Evolutionary conservation across 2,797 vertebrate genomes (phyloP).

Genomic region (Jordanella pulchra): DNA sequence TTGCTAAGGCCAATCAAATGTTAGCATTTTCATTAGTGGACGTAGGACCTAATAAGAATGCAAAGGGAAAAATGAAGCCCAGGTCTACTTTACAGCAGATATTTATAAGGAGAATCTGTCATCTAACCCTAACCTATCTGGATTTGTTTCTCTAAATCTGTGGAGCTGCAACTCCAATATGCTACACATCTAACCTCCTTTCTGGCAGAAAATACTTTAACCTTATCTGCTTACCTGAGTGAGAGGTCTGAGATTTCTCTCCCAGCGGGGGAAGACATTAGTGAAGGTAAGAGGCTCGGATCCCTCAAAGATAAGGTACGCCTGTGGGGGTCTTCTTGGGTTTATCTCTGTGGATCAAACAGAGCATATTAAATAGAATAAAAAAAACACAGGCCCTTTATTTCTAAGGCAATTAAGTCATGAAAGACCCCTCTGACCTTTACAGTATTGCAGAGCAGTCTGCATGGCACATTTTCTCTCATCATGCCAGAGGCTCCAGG

Average conservation of each 20-base stretch:
- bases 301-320: constrained; percentile 80
- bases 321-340: constrained; percentile 76
- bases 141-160: neutral
- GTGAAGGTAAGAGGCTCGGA: constrained; percentile 84
- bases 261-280: constrained; percentile 84
- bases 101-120: neutral
- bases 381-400: neutral
- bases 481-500: constrained; percentile 66
- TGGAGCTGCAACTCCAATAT: neutral
- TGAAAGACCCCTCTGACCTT: constrained; percentile 62
- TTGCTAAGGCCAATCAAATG: too few species aligned
- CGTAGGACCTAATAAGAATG: neutral
- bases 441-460: constrained; percentile 81
- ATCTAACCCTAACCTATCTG: neutral
- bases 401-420: neutral
- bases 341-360: constrained; percentile 74
- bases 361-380: neutral
- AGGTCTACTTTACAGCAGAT: neutral
- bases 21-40: too few species aligned
- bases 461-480: constrained; percentile 82
- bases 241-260: constrained; percentile 57
- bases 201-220: neutral
- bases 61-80: neutral
- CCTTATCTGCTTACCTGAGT: constrained; percentile 61
- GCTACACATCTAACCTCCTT: neutral